A percentile compares a stretch with the other conserved stretches of the same genome.
Evolutionary conservation across 1,140 invertebrate species (phyloP).

Genomic region (Gyrodactylus bullatarudis): DNA sequence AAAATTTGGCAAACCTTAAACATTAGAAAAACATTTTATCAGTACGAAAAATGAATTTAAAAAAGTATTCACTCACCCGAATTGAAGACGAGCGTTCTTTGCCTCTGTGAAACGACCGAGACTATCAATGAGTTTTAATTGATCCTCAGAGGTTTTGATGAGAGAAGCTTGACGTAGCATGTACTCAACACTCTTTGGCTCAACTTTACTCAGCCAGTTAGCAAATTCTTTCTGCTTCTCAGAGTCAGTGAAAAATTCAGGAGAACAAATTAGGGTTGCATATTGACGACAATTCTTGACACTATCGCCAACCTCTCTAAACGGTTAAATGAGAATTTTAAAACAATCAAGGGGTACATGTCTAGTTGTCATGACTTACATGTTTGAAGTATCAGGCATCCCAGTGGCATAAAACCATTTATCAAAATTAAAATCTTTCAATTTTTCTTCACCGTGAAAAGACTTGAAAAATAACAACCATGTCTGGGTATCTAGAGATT

Average conservation of each 20-base stretch:
- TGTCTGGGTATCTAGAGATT: constrained; percentile 23
- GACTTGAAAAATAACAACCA: neutral
- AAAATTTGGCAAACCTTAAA: neutral
- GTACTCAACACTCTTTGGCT: neutral
- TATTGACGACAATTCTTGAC: neutral
- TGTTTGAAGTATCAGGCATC: constrained; percentile 40
- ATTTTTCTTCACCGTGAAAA: neutral
- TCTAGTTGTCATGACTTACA: constrained; percentile 24
- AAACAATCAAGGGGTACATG: too few relatives aligned
- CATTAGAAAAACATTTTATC: neutral
- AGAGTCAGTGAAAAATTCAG: neutral
- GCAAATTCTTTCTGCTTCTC: neutral
- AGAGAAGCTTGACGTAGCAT: neutral
- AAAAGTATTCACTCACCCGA: neutral
- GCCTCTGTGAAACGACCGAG: neutral
- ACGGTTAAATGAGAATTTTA: too few relatives aligned
- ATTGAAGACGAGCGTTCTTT: neutral
- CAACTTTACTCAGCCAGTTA: neutral
- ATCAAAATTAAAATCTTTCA: neutral
- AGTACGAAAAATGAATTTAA: neutral
- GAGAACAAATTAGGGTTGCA: neutral
- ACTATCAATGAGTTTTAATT: neutral
- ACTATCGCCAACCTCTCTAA: neutral
- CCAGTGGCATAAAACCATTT: constrained; percentile 35
- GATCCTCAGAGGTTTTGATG: neutral